Percentiles rank a stretch among this genome's conserved stretches.
Evolutionary conservation across 2,797 vertebrate species (phyloP).

Genomic region (Gobionotothen gibberifrons): DNA sequence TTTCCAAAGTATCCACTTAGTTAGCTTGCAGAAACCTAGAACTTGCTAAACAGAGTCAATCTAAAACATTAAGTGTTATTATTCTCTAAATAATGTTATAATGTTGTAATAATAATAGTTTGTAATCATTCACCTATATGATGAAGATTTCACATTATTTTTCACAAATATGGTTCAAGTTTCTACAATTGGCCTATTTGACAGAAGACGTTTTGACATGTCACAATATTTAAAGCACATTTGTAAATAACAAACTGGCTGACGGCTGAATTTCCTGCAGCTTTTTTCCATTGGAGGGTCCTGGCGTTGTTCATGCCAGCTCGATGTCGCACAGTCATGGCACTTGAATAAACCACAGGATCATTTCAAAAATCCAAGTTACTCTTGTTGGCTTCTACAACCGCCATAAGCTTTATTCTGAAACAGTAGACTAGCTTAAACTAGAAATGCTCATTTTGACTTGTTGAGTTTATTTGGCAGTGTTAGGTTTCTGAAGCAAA

Average conservation of each 20-base stretch:
- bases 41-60: too few relatives aligned
- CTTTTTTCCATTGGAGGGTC: background rate
- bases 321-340: background rate
- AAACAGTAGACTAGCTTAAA: too few relatives aligned
- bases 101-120: background rate
- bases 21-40: too few relatives aligned
- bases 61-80: background rate
- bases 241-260: background rate
- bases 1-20: too few relatives aligned
- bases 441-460: too few relatives aligned
- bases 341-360: background rate
- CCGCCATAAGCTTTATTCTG: too few relatives aligned
- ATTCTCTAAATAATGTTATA: background rate
- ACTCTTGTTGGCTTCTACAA: too few relatives aligned
- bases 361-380: too few relatives aligned
- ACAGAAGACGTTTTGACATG: background rate
- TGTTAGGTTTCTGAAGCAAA: background rate
- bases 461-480: too few relatives aligned
- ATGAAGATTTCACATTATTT: background rate
- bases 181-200: background rate
- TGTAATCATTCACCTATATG: background rate
- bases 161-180: background rate
- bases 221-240: background rate
- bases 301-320: background rate
- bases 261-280: background rate